A percentile compares a stretch with the other conserved stretches of the same genome.
These are phyloP conservation scores for Cheilosia impressa DNA, from an alignment of 2,888 invertebrate species.

Conservation along the genomic window DNA sequence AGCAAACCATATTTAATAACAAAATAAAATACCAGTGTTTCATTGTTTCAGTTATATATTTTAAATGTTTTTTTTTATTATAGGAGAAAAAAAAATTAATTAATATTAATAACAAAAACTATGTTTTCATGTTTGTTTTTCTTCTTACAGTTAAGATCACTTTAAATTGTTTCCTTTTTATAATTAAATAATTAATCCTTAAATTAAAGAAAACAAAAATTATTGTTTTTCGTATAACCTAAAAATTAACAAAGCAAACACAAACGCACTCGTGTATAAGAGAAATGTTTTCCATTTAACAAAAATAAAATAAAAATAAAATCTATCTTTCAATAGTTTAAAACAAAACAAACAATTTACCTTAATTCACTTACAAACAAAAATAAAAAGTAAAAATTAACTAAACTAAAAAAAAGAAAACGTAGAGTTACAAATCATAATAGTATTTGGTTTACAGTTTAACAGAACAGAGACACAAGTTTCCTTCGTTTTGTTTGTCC, in stretches of 20 bases:
- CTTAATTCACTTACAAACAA: constrained; percentile 40
- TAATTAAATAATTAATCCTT: constrained; percentile 69
- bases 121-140: constrained; percentile 57
- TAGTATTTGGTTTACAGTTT: constrained; percentile 69
- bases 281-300: constrained; percentile 32
- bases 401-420: constrained; percentile 32
- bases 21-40: constrained; percentile 45
- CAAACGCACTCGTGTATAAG: constrained; percentile 71
- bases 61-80: constrained; percentile 59
- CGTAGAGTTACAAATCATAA: constrained; percentile 46
- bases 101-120: constrained; percentile 71
- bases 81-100: constrained; percentile 39
- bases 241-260: constrained; percentile 69
- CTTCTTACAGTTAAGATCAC: constrained; percentile 75
- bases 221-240: constrained; percentile 38
- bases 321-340: constrained; percentile 4
- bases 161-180: constrained; percentile 70
- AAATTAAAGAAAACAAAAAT: constrained; percentile 50
- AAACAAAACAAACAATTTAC: constrained; percentile 24
- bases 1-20: neutral
- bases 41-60: constrained; percentile 63
- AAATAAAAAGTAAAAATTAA: constrained; percentile 23
- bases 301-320: constrained; percentile 5
- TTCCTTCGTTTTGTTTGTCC: constrained; percentile 14
- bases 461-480: constrained; percentile 26